Base-by-base conservation (phyloP, 1,140 invertebrate species). In the Adelges cooleyi region DNA sequence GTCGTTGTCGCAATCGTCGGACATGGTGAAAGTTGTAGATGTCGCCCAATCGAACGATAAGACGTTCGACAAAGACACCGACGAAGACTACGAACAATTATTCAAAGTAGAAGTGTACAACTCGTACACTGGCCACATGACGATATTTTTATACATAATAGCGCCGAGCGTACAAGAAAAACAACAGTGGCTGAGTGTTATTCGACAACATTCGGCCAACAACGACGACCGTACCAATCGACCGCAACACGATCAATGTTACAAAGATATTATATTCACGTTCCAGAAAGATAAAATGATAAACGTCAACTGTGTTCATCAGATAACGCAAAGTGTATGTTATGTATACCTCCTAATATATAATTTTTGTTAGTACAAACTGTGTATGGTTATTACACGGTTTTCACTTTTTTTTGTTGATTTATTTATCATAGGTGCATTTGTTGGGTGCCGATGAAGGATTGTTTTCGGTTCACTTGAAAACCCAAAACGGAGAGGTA, bases 381-480 rank as follows among this genome's bases (percentile, higher is more conserved):
- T 4, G 13, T 23, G 4, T 23, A 8, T 29, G 2, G 17, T 48
- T 33, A 62, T n/a, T 11, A 1, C n/a, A 9, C 18, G 22, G 36
- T 23, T 50, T 3, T 36, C 1, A 27, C 36, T 38, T 49, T 15
- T 1, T n/a, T 5, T 18, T 25, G 38, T 17, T 11, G 6, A 27
- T 2, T 11, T 18, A 52, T 53, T 5, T 5, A 25, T 46, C 44
- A 15, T 5, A 66, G 65, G 25, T 66, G 29, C 53, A 42, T 17
- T 44, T 66, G 18, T 44, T 66, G 40, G 65, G 65, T 17, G 49
- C 49, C 29, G 50, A 51, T 17, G 65, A 66, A 66, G 65, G 65
- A 40, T 53, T 66, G 22, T 66, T 66, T 44, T 66, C 65, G 15
- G 36, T 66, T 10, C 65, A 66, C n/a, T 40, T 53, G 29, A 51